Percentiles rank a stretch among this genome's conserved stretches.
Conservation (phyloP, 2,888 invertebrate genomes). For the Achlya flavicornis region DNA sequence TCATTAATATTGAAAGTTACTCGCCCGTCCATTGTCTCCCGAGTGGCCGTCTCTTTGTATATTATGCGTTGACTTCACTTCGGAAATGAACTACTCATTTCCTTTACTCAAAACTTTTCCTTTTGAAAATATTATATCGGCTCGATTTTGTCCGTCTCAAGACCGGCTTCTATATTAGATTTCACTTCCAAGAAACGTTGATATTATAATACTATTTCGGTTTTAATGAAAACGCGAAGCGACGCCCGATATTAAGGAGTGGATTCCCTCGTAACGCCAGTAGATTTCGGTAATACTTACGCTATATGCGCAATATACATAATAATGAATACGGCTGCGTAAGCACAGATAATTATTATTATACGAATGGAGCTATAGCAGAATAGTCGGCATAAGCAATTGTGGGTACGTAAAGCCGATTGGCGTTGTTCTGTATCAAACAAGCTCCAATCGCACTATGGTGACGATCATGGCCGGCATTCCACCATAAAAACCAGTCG, state of each 20-base stretch:
- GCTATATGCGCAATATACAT: conserved; percentile 41
- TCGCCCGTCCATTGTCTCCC: conserved; percentile 73
- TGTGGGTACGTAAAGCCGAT: conserved; percentile 39
- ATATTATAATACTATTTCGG: conserved; percentile 17
- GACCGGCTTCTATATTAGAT: conserved; percentile 13
- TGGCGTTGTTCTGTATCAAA: conserved; percentile 20
- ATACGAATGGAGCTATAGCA: conserved; percentile 35
- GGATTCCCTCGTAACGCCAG: conserved; percentile 27
- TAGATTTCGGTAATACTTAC: conserved; percentile 35
- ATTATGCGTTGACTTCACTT: conserved; percentile 64
- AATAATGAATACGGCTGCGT: conserved; percentile 46
- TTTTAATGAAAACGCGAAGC: conserved; percentile 27
- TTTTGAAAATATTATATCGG: conserved; percentile 58
- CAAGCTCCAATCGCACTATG: conserved; percentile 34
- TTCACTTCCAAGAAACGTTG: conserved; percentile 3
- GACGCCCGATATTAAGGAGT: conserved; percentile 27
- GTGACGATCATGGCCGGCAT: conserved; percentile 24
- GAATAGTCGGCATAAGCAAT: conserved; percentile 39
- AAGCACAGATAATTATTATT: conserved; percentile 53
- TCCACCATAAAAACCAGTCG: conserved; percentile 21
- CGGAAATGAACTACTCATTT: conserved; percentile 75
- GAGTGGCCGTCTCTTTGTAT: conserved; percentile 75
- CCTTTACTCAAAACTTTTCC: conserved; percentile 70
- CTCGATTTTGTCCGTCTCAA: conserved; percentile 34
- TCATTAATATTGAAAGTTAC: conserved; percentile 82